Conservation (phyloP, 1,140 invertebrate genomes). For the Papilio polyxenes region DNA sequence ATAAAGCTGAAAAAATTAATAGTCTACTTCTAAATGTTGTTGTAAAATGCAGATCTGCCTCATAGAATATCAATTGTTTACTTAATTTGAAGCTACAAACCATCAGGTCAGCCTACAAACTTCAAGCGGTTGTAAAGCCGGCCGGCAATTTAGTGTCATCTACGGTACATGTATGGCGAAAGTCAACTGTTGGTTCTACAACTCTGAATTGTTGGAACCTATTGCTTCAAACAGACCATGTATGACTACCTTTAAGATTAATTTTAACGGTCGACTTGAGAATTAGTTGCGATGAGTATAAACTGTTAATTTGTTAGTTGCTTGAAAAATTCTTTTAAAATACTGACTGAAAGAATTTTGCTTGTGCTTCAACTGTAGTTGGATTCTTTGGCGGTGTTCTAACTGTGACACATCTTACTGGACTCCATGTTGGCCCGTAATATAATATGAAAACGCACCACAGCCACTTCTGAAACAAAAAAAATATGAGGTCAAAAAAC, state of each 20-base stretch:
- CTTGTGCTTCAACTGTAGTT: constrained; percentile 69
- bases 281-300: neutral
- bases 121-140: neutral
- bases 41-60: no score
- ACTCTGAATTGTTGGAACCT: no score
- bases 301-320: neutral
- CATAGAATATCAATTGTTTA: neutral
- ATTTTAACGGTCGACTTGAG: neutral
- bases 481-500: neutral
- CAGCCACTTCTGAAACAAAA: constrained; percentile 65
- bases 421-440: constrained; percentile 53
- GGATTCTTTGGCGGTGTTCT: constrained; percentile 59
- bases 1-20: no score
- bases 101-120: neutral
- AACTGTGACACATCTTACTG: constrained; percentile 51
- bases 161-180: neutral
- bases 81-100: neutral
- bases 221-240: neutral
- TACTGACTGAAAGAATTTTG: constrained; percentile 80
- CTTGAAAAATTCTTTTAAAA: constrained; percentile 20
- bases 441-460: constrained; percentile 61
- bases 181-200: no score
- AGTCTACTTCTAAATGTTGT: no score
- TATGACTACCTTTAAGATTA: neutral
- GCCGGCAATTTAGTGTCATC: neutral